phyloP scores from a whole-genome alignment of 2,113 vertebrate species.

The Strix uralensis region DNA sequence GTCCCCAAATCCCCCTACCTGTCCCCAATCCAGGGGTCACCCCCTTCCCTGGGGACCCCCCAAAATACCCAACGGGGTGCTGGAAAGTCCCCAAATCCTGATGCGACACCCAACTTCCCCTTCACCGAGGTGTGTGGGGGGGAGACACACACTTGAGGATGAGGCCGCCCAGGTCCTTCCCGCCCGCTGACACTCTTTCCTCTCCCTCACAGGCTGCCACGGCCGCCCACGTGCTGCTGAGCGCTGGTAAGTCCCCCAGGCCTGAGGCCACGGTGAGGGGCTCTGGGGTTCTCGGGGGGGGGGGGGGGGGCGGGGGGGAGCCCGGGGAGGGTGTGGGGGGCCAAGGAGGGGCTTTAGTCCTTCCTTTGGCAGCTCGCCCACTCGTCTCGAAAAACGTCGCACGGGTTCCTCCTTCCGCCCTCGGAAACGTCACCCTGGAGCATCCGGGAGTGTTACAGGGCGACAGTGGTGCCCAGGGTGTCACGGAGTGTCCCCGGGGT shows the following conservation, averaged over 20 bases:
- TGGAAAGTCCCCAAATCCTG: not conserved
- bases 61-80: not conserved
- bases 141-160: not conserved
- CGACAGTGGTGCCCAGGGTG: not conserved
- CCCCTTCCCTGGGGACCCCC: not conserved
- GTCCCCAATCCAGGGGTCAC: not conserved
- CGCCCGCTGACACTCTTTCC: not conserved
- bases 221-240: not conserved
- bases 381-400: not conserved
- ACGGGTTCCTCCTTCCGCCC: not conserved
- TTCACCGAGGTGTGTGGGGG: not conserved
- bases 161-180: not conserved
- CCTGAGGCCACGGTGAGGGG: not conserved
- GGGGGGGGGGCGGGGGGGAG: not conserved
- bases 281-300: not conserved
- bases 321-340: too few species aligned
- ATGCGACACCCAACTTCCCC: not conserved
- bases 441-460: not conserved
- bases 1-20: not conserved
- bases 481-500: not conserved
- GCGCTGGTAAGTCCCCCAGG: not conserved
- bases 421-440: not conserved
- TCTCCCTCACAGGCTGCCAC: not conserved
- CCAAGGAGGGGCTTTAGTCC: not conserved
- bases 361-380: not conserved